These are phyloP conservation scores for Brachynemurus nebulosus DNA, from an alignment of 2,888 invertebrate species.

Conservation along the genomic window DNA sequence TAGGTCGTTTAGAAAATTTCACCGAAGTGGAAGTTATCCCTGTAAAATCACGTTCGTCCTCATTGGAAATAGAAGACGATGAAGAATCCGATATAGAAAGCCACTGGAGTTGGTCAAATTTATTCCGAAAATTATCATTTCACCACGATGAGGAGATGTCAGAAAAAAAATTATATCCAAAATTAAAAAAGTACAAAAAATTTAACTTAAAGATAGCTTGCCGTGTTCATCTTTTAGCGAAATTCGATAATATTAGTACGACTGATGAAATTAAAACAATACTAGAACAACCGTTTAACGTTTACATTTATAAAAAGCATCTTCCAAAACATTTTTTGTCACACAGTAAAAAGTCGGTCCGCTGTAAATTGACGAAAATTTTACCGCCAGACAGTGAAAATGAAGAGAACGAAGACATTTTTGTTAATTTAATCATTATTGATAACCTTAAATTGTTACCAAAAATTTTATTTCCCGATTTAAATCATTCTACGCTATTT, in stretches of 20 bases:
- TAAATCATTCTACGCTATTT: slow-evolving; percentile 27
- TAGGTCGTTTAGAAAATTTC: slow-evolving; percentile 40
- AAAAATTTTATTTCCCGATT: slow-evolving; percentile 8
- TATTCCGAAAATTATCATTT: too few relatives aligned
- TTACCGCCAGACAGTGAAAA: slow-evolving; percentile 8
- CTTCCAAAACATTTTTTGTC: slow-evolving; percentile 17
- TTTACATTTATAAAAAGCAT: slow-evolving; percentile 26
- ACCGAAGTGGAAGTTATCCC: slow-evolving; percentile 33
- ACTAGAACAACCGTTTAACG: slow-evolving; percentile 27
- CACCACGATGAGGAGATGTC: too few relatives aligned
- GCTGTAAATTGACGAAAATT: slow-evolving; percentile 24
- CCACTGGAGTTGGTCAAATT: neutral
- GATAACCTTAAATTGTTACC: slow-evolving; percentile 12
- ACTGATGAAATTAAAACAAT: slow-evolving; percentile 8
- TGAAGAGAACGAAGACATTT: slow-evolving; percentile 10
- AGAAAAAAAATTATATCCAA: neutral
- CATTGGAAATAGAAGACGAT: neutral
- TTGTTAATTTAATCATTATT: slow-evolving; percentile 13
- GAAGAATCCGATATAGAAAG: neutral
- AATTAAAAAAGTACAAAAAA: slow-evolving; percentile 8
- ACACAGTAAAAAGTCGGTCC: slow-evolving; percentile 10
- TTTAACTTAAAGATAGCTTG: slow-evolving; percentile 16
- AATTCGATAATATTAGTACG: slow-evolving; percentile 7
- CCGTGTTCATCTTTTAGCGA: slow-evolving; percentile 18
- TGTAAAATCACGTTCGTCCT: neutral